Conservation (phyloP, 2,797 vertebrate genomes). For the Pyrocephalus nanus region DNA sequence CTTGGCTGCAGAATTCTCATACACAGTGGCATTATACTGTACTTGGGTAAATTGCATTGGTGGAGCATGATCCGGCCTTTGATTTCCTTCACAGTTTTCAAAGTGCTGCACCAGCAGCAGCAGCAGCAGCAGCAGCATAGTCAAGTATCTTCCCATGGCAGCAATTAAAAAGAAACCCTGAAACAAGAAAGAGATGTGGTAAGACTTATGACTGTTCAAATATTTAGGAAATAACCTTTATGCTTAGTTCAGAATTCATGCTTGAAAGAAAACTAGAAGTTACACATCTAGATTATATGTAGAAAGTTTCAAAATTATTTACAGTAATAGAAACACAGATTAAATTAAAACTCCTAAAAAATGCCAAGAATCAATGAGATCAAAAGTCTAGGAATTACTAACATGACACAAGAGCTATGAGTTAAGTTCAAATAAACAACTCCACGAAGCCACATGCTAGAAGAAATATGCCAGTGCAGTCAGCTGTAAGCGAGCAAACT, state of each 20-base stretch:
- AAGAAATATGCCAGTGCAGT: neutral
- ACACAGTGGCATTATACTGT: conserved; percentile 94
- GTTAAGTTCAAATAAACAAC: neutral
- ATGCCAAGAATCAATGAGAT: neutral
- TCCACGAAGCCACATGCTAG: neutral
- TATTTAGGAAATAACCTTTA: neutral
- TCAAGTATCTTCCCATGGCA: conserved; percentile 87
- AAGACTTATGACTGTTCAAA: neutral
- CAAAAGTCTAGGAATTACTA: neutral
- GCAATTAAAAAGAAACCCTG: conserved; percentile 83
- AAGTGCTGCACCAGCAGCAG: conserved; percentile 85
- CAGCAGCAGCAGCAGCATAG: conserved; percentile 82
- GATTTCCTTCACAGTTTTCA: conserved; percentile 80
- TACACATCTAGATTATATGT: neutral
- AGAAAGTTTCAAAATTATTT: neutral
- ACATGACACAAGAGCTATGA: fast-evolving
- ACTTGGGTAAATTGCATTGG: conserved; percentile 88
- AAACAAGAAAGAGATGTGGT: conserved; percentile 21
- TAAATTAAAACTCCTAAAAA: neutral
- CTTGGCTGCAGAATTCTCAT: conserved; percentile 98
- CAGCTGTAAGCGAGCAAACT: neutral
- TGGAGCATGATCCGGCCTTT: conserved; percentile 73
- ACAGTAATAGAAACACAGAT: neutral
- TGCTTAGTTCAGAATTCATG: neutral
- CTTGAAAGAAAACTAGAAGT: neutral